Conservation (phyloP, 2,797 vertebrate genomes). For the Acridotheres tristis region DNA sequence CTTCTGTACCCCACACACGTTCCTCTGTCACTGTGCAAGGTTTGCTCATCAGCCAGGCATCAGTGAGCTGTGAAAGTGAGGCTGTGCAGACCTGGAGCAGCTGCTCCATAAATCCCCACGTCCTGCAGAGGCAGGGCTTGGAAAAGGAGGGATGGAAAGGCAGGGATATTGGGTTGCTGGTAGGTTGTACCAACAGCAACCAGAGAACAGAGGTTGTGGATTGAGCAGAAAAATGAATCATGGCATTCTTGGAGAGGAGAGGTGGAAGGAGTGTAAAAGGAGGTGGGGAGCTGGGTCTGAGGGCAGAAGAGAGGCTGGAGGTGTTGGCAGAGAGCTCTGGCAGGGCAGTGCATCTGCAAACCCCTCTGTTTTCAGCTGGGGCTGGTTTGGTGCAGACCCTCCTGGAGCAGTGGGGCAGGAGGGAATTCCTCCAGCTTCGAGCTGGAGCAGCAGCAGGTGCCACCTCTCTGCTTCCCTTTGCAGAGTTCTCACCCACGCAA, state of each 20-base stretch:
- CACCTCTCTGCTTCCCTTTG: background rate
- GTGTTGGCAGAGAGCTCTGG: background rate
- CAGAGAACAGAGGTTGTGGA: background rate
- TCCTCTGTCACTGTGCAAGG: background rate
- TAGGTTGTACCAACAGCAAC: background rate
- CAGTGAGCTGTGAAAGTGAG: accelerated
- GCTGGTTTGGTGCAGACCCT: background rate
- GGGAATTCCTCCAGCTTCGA: background rate
- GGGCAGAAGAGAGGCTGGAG: background rate
- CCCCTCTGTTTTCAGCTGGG: accelerated
- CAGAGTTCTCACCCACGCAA: constrained; percentile 73
- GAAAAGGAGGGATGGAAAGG: background rate
- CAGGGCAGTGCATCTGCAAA: background rate
- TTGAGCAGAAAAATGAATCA: background rate
- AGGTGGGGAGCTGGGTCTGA: background rate
- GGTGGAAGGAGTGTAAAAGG: background rate
- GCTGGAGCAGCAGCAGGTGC: background rate
- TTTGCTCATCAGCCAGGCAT: background rate
- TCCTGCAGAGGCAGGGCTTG: background rate
- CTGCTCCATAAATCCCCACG: accelerated
- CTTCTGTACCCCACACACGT: background rate
- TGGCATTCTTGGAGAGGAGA: background rate
- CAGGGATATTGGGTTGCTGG: background rate
- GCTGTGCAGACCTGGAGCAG: background rate
- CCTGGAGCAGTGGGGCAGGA: accelerated